Base-by-base conservation (phyloP, 2,113 vertebrate species). In the Protobothrops mucrosquamatus region DNA sequence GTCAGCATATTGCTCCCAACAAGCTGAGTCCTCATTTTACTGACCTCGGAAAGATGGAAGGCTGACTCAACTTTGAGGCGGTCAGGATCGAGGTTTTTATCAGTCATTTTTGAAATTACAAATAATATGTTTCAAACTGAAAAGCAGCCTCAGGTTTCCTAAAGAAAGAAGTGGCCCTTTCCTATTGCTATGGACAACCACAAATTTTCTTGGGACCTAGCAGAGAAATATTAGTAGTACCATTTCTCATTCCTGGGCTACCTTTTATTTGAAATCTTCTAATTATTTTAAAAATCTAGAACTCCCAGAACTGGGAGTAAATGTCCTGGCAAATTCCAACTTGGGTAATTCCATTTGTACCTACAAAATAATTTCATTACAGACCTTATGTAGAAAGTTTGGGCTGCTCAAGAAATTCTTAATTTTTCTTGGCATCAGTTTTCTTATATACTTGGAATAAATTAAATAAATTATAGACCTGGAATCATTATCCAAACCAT, bases 291-390 rank as follows among this genome's bases (percentile, higher is more conserved):
- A 89, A 91, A 91, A 89, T 29, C 87, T 86, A 52, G 87, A 39
- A 39, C 39, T 39, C 39, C n/a, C 90, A 92, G 69, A 86, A 85
- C n/a, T 93, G 55, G 55, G 46, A 39, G 54, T 89, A 93, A 92
- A 56, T 46, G 56, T 86, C 56, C 55, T 64, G 46, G 85, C 87
- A 91, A 91, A 85, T 91, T 91, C 90, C 55, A 89, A 5, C 43
- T 10, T 92, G 64, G 87, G 90, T 89, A 93, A 92, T 91, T 93
- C 56, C n/a, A 89, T 93, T 91, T 89, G 23, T 85, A 43, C 86
- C 61, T 88, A 9, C n/a, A 85, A 85, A 89, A 93, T 87, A 86
- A 90, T 90, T 90, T 90, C 74, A 56, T 69, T 55, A 18, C 23
- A 61, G 69, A 92, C 55, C 61, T 89, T 12, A 89, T 61, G n/a